Evolutionary conservation across 2,888 invertebrate species (phyloP).

Genomic region (Coremacera marginata): DNA sequence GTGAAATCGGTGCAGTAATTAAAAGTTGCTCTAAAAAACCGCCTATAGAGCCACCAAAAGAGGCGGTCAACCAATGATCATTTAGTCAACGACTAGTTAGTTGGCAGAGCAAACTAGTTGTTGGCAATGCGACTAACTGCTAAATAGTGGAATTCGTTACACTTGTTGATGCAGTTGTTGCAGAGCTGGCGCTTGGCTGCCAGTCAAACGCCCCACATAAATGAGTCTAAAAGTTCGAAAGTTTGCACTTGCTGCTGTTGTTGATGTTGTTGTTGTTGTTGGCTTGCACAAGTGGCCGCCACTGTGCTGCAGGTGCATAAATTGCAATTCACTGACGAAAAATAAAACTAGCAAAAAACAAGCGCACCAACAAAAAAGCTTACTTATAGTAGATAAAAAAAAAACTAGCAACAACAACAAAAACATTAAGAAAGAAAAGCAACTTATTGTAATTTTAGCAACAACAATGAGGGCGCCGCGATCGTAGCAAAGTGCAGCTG

Average conservation of each 20-base stretch:
- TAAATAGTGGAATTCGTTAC: conserved; percentile 26
- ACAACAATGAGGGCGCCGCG: conserved; percentile 35
- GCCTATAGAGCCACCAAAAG: not conserved
- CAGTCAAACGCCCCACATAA: conserved; percentile 20
- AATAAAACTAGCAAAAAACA: not conserved
- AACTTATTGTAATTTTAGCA: conserved; percentile 28
- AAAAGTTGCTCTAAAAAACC: not conserved
- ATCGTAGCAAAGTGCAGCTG: conserved; percentile 24
- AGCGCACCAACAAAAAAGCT: not conserved
- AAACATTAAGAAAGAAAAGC: not conserved
- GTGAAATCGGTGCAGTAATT: not conserved
- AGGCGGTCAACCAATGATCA: not conserved
- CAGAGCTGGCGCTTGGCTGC: conserved; percentile 8
- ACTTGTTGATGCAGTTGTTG: conserved; percentile 26
- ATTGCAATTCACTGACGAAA: conserved; percentile 23
- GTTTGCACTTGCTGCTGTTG: conserved; percentile 4
- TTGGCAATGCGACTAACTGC: conserved; percentile 30
- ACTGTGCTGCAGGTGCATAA: conserved; percentile 31
- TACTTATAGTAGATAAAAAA: conserved; percentile 22
- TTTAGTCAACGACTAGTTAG: conserved; percentile 16
- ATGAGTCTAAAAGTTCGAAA: not conserved
- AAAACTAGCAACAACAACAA: conserved; percentile 3
- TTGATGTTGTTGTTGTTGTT: conserved; percentile 5
- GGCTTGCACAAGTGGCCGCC: conserved; percentile 28
- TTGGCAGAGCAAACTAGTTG: conserved; percentile 16